Percentiles rank a stretch among this genome's conserved stretches.
Conservation (phyloP, 2,888 invertebrate species). For the Melanotus villosus region DNA sequence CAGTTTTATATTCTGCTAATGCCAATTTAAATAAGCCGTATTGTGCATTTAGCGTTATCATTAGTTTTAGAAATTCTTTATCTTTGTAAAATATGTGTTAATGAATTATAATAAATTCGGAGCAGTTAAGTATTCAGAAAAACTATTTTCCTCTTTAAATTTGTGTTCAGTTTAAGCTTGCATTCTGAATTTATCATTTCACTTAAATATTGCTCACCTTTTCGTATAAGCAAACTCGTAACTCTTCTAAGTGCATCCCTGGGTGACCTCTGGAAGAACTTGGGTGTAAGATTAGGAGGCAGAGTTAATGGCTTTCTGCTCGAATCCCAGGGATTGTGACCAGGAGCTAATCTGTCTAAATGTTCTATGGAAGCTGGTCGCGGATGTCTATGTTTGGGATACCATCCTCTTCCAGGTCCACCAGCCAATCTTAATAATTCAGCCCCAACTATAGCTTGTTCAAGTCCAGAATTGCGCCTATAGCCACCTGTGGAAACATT, state of each 20-base stretch:
- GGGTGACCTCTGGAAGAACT: conserved; percentile 91
- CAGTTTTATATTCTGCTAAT: too few species aligned
- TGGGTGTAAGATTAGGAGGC: conserved; percentile 90
- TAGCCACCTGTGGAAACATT: conserved; percentile 61
- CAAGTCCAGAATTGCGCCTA: conserved; percentile 62
- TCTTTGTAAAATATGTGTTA: too few species aligned
- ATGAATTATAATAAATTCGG: too few species aligned
- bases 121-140: too few species aligned
- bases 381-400: conserved; percentile 80
- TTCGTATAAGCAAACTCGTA: conserved; percentile 85
- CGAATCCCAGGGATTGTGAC: conserved; percentile 71
- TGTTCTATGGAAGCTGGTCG: conserved; percentile 87
- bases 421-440: conserved; percentile 85
- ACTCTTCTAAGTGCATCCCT: conserved; percentile 89
- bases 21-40: too few species aligned
- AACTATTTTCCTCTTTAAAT: too few species aligned
- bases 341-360: conserved; percentile 79
- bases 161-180: too few species aligned
- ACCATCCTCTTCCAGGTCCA: conserved; percentile 89
- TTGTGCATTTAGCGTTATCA: too few species aligned
- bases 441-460: conserved; percentile 78
- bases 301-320: conserved; percentile 87
- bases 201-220: conserved; percentile 69
- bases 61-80: too few species aligned
- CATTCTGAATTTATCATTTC: too few species aligned